Percentiles rank a stretch among this genome's conserved stretches.
Evolutionary conservation across 30 jellyfish, hydroid and myxozoan genomes (phyloP).

Genomic region (Morbakka virulenta): DNA sequence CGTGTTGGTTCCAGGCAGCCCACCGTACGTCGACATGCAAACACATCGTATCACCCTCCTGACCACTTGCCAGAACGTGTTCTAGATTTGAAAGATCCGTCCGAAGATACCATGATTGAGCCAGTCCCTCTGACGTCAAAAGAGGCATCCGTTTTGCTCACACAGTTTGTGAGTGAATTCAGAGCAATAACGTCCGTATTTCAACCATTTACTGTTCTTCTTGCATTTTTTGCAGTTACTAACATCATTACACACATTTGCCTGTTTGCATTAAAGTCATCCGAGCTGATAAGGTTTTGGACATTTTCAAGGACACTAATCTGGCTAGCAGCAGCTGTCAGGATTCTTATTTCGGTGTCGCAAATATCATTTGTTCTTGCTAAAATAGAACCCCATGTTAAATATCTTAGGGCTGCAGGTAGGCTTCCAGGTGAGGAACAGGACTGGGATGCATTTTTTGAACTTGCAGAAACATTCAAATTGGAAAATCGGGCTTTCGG

Average conservation of each 20-base stretch:
- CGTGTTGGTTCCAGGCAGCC: too few species aligned
- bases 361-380: conserved; percentile 56
- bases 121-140: conserved; percentile 25
- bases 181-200: conserved; percentile 46
- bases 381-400: conserved; percentile 67
- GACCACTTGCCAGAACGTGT: too few species aligned
- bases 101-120: too few species aligned
- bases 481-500: conserved; percentile 69
- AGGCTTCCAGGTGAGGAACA: conserved; percentile 33
- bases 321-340: conserved; percentile 55
- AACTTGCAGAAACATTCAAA: conserved; percentile 34
- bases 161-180: conserved; percentile 57
- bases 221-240: conserved; percentile 61
- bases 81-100: too few species aligned
- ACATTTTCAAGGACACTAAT: conserved; percentile 64
- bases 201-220: conserved; percentile 60
- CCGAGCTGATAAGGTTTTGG: conserved; percentile 42
- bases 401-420: conserved; percentile 66
- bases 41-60: too few species aligned
- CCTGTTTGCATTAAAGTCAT: conserved; percentile 21
- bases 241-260: conserved; percentile 65
- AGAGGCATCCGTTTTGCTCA: conserved; percentile 63
- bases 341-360: conserved; percentile 64
- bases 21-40: too few species aligned
- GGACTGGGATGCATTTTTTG: conserved; percentile 61